Conservation (phyloP, 2,888 invertebrate genomes). For the Diaprepes abbreviatus region DNA sequence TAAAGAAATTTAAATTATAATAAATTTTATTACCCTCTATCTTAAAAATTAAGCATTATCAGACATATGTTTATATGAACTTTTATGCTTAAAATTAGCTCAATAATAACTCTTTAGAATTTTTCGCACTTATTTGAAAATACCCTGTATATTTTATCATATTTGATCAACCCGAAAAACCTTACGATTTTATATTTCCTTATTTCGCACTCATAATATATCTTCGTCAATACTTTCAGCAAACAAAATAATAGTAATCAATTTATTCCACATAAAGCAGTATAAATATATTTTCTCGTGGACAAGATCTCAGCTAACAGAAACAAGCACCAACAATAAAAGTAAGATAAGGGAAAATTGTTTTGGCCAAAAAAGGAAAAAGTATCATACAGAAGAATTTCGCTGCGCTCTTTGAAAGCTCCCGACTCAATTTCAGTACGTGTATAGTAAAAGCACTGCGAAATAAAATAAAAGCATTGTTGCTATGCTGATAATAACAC, state of each 20-base stretch:
- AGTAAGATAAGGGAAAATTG: conserved; percentile 45
- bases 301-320: conserved; percentile 26
- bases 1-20: too few relatives aligned
- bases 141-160: too few relatives aligned
- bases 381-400: conserved; percentile 25
- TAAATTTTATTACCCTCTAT: too few relatives aligned
- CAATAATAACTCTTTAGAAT: too few relatives aligned
- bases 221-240: too few relatives aligned
- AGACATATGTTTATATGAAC: too few relatives aligned
- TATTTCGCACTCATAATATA: too few relatives aligned
- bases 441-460: conserved; percentile 17
- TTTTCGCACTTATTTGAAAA: too few relatives aligned
- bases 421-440: conserved; percentile 28
- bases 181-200: too few relatives aligned
- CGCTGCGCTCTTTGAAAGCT: conserved; percentile 30
- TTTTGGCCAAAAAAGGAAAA: conserved; percentile 32
- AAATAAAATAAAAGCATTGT: conserved; percentile 8
- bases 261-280: background rate
- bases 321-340: conserved; percentile 38
- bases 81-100: too few relatives aligned
- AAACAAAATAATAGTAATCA: background rate
- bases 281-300: background rate
- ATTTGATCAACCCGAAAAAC: too few relatives aligned
- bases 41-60: too few relatives aligned
- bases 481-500: background rate